Conservation (phyloP, 2,888 invertebrate species). For the Cephus runcator region DNA sequence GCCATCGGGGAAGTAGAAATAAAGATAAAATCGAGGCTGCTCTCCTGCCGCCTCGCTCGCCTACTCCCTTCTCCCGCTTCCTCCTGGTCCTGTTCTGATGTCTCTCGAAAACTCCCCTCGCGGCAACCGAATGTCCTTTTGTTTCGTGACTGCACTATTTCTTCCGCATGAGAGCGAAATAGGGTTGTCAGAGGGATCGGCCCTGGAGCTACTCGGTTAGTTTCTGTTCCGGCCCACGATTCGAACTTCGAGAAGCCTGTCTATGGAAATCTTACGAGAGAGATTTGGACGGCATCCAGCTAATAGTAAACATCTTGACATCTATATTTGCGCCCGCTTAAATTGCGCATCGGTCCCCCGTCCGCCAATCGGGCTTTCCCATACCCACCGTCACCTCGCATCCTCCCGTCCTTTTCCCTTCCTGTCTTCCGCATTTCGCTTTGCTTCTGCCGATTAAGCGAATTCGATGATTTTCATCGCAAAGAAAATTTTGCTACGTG, state of each 20-base stretch:
- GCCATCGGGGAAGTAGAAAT: constrained; percentile 26
- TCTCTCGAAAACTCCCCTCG: neutral
- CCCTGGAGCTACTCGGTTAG: neutral
- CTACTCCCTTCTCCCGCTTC: no score
- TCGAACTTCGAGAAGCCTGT: constrained; percentile 8
- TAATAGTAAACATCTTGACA: constrained; percentile 61
- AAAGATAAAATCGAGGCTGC: constrained; percentile 15
- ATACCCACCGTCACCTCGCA: neutral
- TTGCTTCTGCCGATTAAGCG: constrained; percentile 12
- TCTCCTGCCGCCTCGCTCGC: no score
- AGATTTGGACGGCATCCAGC: constrained; percentile 52
- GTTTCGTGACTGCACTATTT: neutral
- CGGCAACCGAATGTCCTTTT: neutral
- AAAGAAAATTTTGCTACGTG: constrained; percentile 42
- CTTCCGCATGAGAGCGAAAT: neutral
- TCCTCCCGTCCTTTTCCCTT: constrained; percentile 25
- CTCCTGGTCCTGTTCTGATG: no score
- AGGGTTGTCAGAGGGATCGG: neutral
- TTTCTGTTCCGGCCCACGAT: neutral
- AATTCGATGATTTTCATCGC: constrained; percentile 23
- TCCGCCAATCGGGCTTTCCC: neutral
- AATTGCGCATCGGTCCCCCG: constrained; percentile 50
- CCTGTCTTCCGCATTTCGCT: constrained; percentile 18
- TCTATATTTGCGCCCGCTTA: constrained; percentile 55
- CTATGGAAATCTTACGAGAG: constrained; percentile 47